Base-by-base conservation (phyloP, 2,888 invertebrate species). In the Nomada hirtipes region DNA sequence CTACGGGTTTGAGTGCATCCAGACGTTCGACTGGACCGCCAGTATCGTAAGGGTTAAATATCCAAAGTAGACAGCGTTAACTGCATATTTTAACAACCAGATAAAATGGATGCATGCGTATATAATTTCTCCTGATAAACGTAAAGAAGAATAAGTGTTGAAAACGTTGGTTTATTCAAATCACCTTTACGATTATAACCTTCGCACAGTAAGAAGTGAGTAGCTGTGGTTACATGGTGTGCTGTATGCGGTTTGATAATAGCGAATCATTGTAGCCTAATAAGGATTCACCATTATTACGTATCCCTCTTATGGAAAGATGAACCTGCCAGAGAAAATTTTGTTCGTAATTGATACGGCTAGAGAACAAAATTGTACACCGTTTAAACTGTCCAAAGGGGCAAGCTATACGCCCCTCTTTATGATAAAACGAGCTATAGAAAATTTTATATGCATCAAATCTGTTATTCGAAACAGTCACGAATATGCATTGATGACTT, bases 371-470 rank as follows among this genome's bases (percentile, higher is more conserved):
- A 94, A 95, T 73, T 95, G 93, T 80, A 95, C 96, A 0, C 91
- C 95, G 2, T 96, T 95, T 87, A 92, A 93, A 83, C 90, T 95
- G 0, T 95, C 94, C 1, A 95, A 95, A 88, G 95, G 95, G 0
- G 94, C 95, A 2, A 95, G 94, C 47, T 95, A 95, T 79, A 93
- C 95, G 15, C 95, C 96, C 0, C 92, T 96, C 11, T 94, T 94
- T 82, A 96, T 96, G 95, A 93, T 96, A 76, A 96, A 96, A 92
- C 94, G 95, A 70, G 95, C 95, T 1, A 90, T 96, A 2, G 95
- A 96, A 84, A 95, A 96, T 86, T 97, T 96, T 90, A 87, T 97
- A 11, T 94, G 95, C 88, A 95, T 95, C 23, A 97, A 97, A 92
- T 93, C 94, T 85, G 94, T 94, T 0, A 95, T 96, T 42, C 95